Base-by-base conservation (phyloP, 2,888 invertebrate genomes). In the Petrolisthes cinctipes region DNA sequence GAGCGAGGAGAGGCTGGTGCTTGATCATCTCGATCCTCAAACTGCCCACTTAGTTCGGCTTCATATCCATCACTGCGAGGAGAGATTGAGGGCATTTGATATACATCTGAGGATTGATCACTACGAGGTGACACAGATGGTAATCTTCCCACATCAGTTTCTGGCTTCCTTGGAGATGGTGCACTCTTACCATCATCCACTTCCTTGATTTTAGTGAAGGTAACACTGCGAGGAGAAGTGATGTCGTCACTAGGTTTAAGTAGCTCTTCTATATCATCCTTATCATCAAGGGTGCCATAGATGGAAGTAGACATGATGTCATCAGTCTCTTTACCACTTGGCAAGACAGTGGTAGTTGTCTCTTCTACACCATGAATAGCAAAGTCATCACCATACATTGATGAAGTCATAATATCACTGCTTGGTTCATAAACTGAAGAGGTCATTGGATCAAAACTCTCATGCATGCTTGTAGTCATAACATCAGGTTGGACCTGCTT, bases 251-350 rank as follows among this genome's bases (percentile, higher is more conserved):
- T n/a, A n/a, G 80, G 11, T 20, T 81, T 88, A 53, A 73, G 73
- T 20, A 66, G 7, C 61, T n/a, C 54, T 20, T 79, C 61, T 53
- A 75, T 61, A 51, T 73, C 82, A 54, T 78, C 89, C 23, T 68
- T 75, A 7, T 87, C 89, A 66, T 71, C 78, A 17, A 90, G 85
- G 7, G 73, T 85, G 9, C 90, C 90, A 79, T 90, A 90, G 56
- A 90, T 84, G 53, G 90, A 90, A 66, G 88, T 80, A 54, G 89
- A 88, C 90, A 90, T 90, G 5, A 89, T 89, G 68, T 90, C 90
- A 54, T 82, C 85, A 54, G 20, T 82, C 75, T 83, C 75, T 78
- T 86, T 82, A 75, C 75, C 73, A 56, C 79, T 79, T 53, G 83
- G 78, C 66, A 84, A 78, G 37, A 84, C 71, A n/a, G 68, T 68